These are phyloP conservation scores for Cheilinus undulatus DNA, from an alignment of 2,113 vertebrate genomes.

Conservation along the genomic window DNA sequence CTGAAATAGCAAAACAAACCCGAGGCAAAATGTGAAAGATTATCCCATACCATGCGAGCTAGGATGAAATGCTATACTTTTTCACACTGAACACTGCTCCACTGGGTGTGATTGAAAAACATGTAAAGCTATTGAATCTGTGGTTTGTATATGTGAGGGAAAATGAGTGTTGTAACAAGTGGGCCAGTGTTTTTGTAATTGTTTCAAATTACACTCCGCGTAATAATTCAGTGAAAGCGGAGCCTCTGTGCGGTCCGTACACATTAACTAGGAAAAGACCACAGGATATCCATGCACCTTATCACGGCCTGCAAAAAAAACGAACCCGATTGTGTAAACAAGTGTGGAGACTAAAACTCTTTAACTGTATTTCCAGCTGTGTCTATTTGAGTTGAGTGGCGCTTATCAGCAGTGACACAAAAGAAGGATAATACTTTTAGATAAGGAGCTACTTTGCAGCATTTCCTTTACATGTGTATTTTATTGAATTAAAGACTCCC, in stretches of 20 bases:
- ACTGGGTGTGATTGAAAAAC: constrained; percentile 86
- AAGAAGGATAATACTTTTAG: constrained; percentile 57
- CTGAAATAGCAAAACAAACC: constrained; percentile 88
- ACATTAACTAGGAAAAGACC: constrained; percentile 71
- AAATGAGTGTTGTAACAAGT: constrained; percentile 85
- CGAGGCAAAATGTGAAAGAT: constrained; percentile 86
- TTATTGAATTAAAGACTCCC: constrained; percentile 66
- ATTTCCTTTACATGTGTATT: constrained; percentile 73
- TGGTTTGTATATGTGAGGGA: constrained; percentile 82
- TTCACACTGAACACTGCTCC: constrained; percentile 84
- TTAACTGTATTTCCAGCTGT: constrained; percentile 60
- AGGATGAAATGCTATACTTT: constrained; percentile 83
- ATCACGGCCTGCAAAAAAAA: constrained; percentile 53
- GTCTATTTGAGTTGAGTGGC: constrained; percentile 59
- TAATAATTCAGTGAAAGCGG: constrained; percentile 79
- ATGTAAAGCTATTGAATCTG: constrained; percentile 84
- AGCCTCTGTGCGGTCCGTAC: constrained; percentile 72
- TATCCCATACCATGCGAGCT: constrained; percentile 83
- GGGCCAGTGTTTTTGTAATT: constrained; percentile 84
- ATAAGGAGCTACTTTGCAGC: constrained; percentile 57
- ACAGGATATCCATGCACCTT: constrained; percentile 76
- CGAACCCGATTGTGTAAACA: constrained; percentile 58
- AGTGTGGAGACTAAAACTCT: constrained; percentile 59
- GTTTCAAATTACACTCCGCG: constrained; percentile 83
- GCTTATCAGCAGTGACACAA: constrained; percentile 48